Base-by-base conservation (phyloP, 2,113 vertebrate genomes). In the Pedetes capensis region DNA sequence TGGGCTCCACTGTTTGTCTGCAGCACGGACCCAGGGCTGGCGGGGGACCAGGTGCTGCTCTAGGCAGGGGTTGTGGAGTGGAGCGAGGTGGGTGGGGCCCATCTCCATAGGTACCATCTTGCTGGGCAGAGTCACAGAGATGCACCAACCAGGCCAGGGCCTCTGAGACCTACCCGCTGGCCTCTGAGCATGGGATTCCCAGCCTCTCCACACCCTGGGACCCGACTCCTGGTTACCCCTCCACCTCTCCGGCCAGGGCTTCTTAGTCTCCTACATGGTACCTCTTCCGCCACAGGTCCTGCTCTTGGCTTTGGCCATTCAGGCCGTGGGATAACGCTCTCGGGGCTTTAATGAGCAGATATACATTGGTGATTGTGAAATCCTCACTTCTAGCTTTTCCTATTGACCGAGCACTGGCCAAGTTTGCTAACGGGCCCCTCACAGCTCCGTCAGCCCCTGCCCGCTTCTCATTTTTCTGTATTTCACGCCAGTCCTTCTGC, bases 221-320 rank as follows among this genome's bases (percentile, higher is more conserved):
- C n/a, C n/a, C n/a, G 66, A 6, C 25, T 47, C n/a, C 44, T 74
- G 25, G 29, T 9, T 17, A 39, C 68, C 64, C 7, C 18, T 34
- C 20, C 27, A 27, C 59, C 34, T 90, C 86, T 74, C 51, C 61
- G 63, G 51, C 39, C 22, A 57, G 90, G 64, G 61, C 25, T 34
- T 39, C 32, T 25, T 8, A 42, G 79, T 29, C 17, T 76, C 37
- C n/a, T 10, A 1, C 0, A 0, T 17, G 23, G 66, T 1, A 0
- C 27, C 39, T 51, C 49, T 66, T 23, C 59, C 49, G n/a, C 57
- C 39, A 4, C 4, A 20, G 59, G 34, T 20, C 59, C 61, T 10
- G 9, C 71, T 68, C 23, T 0, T 5, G 32, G 23, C 27, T 27
- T 66, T 34, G 42, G 4, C 8, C 78, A 72, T 32, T 55, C 22